Percentiles rank a stretch among this genome's conserved stretches.
These are phyloP conservation scores for Caenorhabditis japonica DNA, from an alignment of 2,888 invertebrate genomes.

Conservation along the genomic window DNA sequence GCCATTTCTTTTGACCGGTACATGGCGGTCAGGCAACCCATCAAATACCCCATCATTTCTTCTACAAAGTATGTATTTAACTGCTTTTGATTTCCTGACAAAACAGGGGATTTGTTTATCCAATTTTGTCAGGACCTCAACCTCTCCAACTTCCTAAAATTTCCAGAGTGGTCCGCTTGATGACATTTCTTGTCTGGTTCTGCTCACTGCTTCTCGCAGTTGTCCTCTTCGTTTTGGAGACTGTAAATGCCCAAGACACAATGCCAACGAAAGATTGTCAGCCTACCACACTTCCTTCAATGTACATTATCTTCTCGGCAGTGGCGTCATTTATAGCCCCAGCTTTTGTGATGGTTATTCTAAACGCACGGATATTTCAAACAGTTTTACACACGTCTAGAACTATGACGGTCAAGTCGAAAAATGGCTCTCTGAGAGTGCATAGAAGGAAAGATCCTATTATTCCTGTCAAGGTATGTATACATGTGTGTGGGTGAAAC, in stretches of 20 bases:
- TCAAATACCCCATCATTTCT: conserved; percentile 91
- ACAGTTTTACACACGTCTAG: conserved; percentile 68
- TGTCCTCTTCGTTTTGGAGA: conserved; percentile 85
- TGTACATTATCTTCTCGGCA: conserved; percentile 75
- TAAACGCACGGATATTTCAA: conserved; percentile 73
- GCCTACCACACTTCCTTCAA: conserved; percentile 67
- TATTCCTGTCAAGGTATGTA: conserved; percentile 27
- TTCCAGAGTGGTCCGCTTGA: conserved; percentile 69
- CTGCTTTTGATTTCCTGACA: no score
- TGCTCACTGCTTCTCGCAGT: conserved; percentile 94
- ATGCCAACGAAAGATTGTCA: conserved; percentile 58
- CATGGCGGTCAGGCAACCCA: conserved; percentile 94
- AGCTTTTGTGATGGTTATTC: conserved; percentile 72
- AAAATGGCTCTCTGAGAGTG: conserved; percentile 66
- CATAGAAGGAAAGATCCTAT: conserved; percentile 63
- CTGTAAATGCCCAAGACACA: conserved; percentile 27
- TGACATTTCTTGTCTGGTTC: conserved; percentile 85
- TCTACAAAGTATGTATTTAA: conserved; percentile 68
- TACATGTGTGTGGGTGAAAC: no score
- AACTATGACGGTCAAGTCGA: conserved; percentile 57
- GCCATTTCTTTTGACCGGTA: conserved; percentile 91
- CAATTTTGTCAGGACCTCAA: no score
- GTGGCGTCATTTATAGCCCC: conserved; percentile 75
- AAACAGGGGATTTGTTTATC: no score
- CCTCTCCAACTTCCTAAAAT: no score